A percentile compares a stretch with the other conserved stretches of the same genome.
These are phyloP conservation scores for Lepus timidus DNA, from an alignment of 2,113 vertebrate genomes.

Conservation along the genomic window DNA sequence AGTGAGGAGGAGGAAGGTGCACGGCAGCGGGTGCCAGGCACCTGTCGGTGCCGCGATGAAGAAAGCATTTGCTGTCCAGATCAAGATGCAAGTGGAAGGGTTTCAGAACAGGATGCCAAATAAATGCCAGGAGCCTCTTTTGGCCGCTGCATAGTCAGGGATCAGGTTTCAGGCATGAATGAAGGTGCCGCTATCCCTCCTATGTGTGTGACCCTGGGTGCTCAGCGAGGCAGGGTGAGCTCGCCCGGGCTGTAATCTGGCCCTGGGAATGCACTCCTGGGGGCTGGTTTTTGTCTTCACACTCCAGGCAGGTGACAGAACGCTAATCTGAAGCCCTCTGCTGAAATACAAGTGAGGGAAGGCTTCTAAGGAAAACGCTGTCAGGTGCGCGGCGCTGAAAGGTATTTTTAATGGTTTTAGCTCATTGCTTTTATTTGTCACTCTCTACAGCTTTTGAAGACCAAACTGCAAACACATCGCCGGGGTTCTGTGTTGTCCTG, in stretches of 20 bases:
- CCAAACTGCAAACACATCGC: slow-evolving; percentile 70
- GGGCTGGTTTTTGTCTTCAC: slow-evolving; percentile 56
- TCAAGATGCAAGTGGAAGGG: neutral
- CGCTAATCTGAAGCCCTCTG: slow-evolving; percentile 58
- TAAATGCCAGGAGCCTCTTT: slow-evolving; percentile 13
- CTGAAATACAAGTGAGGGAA: slow-evolving; percentile 8
- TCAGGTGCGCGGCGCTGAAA: slow-evolving; percentile 62
- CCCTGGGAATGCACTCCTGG: neutral
- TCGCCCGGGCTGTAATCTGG: neutral
- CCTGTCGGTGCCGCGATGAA: neutral
- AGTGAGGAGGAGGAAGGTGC: neutral
- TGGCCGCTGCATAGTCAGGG: neutral
- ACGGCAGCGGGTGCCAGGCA: neutral
- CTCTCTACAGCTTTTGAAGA: slow-evolving; percentile 71
- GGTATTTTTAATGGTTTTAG: slow-evolving; percentile 72
- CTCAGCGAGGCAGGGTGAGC: neutral
- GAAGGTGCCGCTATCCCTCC: neutral
- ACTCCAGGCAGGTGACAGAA: slow-evolving; percentile 75
- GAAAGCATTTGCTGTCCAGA: neutral
- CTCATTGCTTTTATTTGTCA: slow-evolving; percentile 26
- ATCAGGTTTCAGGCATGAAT: neutral
- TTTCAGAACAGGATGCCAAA: slow-evolving; percentile 41
- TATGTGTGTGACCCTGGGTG: neutral
- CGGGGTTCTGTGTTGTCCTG: slow-evolving; percentile 61
- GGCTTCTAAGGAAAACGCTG: neutral